Evolutionary conservation across 1,140 invertebrate genomes (phyloP).

Genomic region (Mylabris phalerata): DNA sequence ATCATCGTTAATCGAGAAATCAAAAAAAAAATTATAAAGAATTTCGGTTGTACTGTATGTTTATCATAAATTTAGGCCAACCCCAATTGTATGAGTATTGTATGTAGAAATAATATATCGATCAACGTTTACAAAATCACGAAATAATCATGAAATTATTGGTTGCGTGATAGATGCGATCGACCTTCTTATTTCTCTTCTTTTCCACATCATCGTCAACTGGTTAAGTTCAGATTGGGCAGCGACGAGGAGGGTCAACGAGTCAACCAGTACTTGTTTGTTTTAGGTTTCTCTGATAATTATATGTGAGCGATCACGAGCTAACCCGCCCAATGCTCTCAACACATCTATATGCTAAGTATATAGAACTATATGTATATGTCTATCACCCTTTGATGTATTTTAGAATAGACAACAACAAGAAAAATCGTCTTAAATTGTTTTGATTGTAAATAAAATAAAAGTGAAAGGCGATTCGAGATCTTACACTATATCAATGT

Average conservation of each 20-base stretch:
- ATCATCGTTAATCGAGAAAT: neutral
- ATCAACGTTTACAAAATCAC: slow-evolving; percentile 27
- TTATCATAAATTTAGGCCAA: slow-evolving; percentile 20
- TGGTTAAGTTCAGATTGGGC: slow-evolving; percentile 20
- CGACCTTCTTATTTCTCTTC: slow-evolving; percentile 1
- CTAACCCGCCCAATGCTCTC: slow-evolving; percentile 29
- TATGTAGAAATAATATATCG: slow-evolving; percentile 2
- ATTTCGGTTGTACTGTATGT: neutral
- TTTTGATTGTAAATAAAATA: too few species aligned
- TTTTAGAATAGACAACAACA: too few species aligned
- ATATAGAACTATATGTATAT: neutral
- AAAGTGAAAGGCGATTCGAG: too few species aligned
- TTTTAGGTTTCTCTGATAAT: slow-evolving; percentile 40
- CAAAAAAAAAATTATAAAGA: neutral
- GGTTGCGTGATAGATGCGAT: slow-evolving; percentile 14
- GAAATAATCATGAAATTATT: slow-evolving; percentile 27
- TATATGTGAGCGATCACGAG: slow-evolving; percentile 38
- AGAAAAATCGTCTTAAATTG: too few species aligned
- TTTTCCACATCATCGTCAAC: slow-evolving; percentile 3
- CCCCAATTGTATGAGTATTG: slow-evolving; percentile 15
- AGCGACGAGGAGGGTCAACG: slow-evolving; percentile 26
- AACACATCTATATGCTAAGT: slow-evolving; percentile 32
- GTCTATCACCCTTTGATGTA: too few species aligned
- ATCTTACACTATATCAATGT: too few species aligned
- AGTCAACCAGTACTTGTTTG: slow-evolving; percentile 39